Evolutionary conservation across 2,113 vertebrate species (phyloP), one percentile per base, ranked within the genome.

Genomic region (Sturnira hondurensis): DNA sequence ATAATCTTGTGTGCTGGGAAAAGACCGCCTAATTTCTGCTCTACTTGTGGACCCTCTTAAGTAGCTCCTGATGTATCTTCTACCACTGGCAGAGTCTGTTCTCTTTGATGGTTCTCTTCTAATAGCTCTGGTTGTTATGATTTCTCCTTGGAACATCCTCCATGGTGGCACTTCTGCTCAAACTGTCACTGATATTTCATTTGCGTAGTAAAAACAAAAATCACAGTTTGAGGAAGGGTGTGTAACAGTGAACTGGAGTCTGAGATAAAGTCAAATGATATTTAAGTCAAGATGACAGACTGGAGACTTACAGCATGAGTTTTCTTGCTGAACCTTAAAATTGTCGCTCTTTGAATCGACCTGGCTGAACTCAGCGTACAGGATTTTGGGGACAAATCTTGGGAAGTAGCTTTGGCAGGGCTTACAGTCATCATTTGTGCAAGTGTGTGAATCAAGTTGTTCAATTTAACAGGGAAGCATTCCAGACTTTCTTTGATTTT

Each of bases 401-500:
- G 98, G 36, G 95, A 85, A 86, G 95, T 9, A 20, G 95, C 77
- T 63, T 97, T 97, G 58, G 93, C 94, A 87, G 96, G 93, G 36
- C 91, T 96, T 4, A 85, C 31, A 63, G 97, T 5, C 76, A 98
- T 96, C 98, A 98, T 98, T 93, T 98, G 99, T 16, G 65, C 99
- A 1, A 99, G 98, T 0, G 76, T 98, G 95, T 99, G 99, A 74
- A 99, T 98, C 92, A 99, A 88, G 97, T 99, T 99, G 97, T 99
- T 99, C 82, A 99, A 89, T 89, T 99, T 99, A n/a, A 99, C 99
- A 19, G 99, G 98, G n/a, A 99, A 98, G 71, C 99, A 99, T 91
- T 98, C 98, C 97, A 99, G 98, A 96, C 99, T 99, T 95, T 99
- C 99, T 95, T 99, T 99, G 97, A 99, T 99, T 97, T 99, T 99